phyloP scores from a whole-genome alignment of 2,888 invertebrate genomes.

The Caenorhabditis drosophilae region DNA sequence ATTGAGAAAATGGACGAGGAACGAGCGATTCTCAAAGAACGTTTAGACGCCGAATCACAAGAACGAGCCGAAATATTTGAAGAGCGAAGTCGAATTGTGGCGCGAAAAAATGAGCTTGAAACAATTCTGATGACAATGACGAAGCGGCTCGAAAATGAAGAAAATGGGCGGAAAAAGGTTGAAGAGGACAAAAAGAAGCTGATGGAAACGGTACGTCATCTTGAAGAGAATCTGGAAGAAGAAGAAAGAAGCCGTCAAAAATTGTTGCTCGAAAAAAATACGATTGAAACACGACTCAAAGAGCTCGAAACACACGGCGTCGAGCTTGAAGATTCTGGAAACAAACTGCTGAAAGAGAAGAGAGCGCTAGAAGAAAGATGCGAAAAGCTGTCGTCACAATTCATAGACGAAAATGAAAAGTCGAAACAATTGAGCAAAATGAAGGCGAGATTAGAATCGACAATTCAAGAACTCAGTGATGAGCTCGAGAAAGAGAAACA shows the following conservation, averaged over 20 bases:
- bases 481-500: slow-evolving; percentile 47
- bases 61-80: slow-evolving; percentile 95
- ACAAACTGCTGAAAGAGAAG: slow-evolving; percentile 83
- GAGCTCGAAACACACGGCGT: slow-evolving; percentile 28
- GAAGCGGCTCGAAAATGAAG: slow-evolving; percentile 26
- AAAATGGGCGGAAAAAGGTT: slow-evolving; percentile 76
- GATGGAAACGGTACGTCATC: slow-evolving; percentile 70
- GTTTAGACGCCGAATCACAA: slow-evolving; percentile 81
- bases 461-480: slow-evolving; percentile 20
- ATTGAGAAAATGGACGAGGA: slow-evolving; percentile 79
- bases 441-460: slow-evolving; percentile 82
- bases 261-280: slow-evolving; percentile 94
- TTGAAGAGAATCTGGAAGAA: slow-evolving; percentile 79
- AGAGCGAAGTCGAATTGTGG: slow-evolving; percentile 20
- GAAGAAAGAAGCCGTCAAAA: slow-evolving; percentile 96
- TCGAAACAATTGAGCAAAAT: slow-evolving; percentile 76
- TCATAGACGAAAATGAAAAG: slow-evolving; percentile 97
- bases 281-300: slow-evolving; percentile 85
- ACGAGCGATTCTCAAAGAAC: slow-evolving; percentile 87
- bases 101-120: slow-evolving; percentile 29
- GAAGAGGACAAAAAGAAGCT: slow-evolving; percentile 95
- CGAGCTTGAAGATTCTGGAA: slow-evolving; percentile 34
- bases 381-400: slow-evolving; percentile 85
- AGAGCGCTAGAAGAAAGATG: slow-evolving; percentile 90
- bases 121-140: slow-evolving; percentile 15